Conservation (phyloP, 1,140 invertebrate genomes). For the Pseudomyrmex gracilis region DNA sequence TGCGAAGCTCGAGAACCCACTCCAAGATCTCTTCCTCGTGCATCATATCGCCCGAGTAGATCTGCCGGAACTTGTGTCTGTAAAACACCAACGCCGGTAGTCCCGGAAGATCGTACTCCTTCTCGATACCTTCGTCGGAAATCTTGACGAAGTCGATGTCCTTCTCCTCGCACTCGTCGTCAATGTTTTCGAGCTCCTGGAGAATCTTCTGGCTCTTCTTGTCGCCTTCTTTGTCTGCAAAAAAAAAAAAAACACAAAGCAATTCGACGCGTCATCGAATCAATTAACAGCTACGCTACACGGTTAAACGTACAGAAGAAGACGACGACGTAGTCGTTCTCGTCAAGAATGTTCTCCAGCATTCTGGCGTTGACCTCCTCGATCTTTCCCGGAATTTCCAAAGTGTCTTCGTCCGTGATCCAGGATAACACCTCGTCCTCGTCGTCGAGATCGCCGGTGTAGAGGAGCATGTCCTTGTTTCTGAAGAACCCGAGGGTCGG, state of each 20-base stretch:
- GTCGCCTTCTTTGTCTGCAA: slow-evolving; percentile 94
- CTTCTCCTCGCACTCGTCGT: slow-evolving; percentile 96
- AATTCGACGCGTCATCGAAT: background rate
- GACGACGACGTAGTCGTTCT: slow-evolving; percentile 95
- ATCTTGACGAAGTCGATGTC: slow-evolving; percentile 97
- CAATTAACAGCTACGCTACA: slow-evolving; percentile 86
- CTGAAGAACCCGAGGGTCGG: slow-evolving; percentile 96
- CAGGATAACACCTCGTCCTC: slow-evolving; percentile 96
- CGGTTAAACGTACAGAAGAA: slow-evolving; percentile 98
- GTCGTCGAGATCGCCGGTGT: slow-evolving; percentile 94
- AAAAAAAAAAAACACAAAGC: slow-evolving; percentile 8
- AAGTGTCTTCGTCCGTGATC: slow-evolving; percentile 96
- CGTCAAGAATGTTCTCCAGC: slow-evolving; percentile 95
- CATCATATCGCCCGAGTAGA: slow-evolving; percentile 94
- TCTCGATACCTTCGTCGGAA: slow-evolving; percentile 94
- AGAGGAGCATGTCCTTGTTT: slow-evolving; percentile 94
- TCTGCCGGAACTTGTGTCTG: slow-evolving; percentile 95
- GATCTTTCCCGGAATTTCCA: slow-evolving; percentile 96
- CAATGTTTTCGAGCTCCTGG: slow-evolving; percentile 96
- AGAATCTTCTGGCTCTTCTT: slow-evolving; percentile 96
- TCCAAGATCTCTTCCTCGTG: slow-evolving; percentile 96
- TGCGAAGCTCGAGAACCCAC: slow-evolving; percentile 95
- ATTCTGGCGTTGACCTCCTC: slow-evolving; percentile 97
- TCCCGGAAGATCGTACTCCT: slow-evolving; percentile 94
- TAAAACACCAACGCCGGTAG: slow-evolving; percentile 96